Conservation (phyloP, 2,888 invertebrate species). For the Pedicia rivosa region DNA sequence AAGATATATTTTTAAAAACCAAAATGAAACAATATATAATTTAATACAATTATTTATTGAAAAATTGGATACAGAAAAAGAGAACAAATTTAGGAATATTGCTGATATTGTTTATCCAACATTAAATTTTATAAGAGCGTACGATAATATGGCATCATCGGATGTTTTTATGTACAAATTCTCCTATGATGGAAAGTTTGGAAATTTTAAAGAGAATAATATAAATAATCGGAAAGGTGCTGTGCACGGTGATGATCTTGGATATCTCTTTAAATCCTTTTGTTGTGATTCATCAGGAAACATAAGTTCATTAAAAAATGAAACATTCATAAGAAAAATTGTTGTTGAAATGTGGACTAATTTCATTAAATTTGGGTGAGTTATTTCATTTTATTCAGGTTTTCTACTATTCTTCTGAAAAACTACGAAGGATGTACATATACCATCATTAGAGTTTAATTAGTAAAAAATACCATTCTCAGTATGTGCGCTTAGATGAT, state of each 20-base stretch:
- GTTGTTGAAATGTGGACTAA: slow-evolving; percentile 5
- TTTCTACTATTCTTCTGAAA: too few relatives aligned
- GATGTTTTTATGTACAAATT: neutral
- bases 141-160: neutral
- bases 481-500: too few relatives aligned
- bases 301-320: neutral
- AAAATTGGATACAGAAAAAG: neutral
- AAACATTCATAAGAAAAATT: neutral
- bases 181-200: slow-evolving; percentile 2
- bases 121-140: neutral
- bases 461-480: too few relatives aligned
- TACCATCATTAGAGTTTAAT: too few relatives aligned
- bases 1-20: too few relatives aligned
- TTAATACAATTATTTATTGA: too few relatives aligned
- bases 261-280: neutral
- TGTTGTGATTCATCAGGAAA: neutral
- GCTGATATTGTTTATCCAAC: neutral
- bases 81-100: neutral
- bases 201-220: neutral
- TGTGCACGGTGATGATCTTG: slow-evolving; percentile 5
- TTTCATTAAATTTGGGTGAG: slow-evolving; percentile 7
- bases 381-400: too few relatives aligned
- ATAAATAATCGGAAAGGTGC: neutral
- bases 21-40: too few relatives aligned
- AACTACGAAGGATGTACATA: too few relatives aligned